Percentiles rank a stretch among this genome's conserved stretches.
Evolutionary conservation across 2,113 vertebrate genomes (phyloP).

Genomic region (Crotalus horridus): DNA sequence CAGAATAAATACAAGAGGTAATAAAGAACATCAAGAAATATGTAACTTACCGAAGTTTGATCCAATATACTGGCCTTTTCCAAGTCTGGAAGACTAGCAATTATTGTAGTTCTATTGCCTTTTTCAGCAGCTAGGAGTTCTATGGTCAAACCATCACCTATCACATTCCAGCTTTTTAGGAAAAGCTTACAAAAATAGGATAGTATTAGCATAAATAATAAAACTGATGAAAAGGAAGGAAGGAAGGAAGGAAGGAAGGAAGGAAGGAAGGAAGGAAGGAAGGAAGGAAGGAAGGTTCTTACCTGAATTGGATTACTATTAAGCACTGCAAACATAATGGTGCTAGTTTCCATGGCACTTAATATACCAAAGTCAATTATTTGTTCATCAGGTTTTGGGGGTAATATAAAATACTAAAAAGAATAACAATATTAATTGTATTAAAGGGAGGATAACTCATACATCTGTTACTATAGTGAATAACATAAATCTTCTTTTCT

Average conservation of each 20-base stretch:
- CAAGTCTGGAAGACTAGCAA: slow-evolving; percentile 77
- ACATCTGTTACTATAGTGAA: not conserved
- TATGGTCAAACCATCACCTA: slow-evolving; percentile 91
- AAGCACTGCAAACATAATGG: slow-evolving; percentile 87
- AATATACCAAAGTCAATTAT: slow-evolving; percentile 92
- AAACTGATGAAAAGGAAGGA: not conserved
- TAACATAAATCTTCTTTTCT: not conserved
- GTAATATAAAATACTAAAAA: slow-evolving; percentile 85
- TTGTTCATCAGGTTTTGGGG: slow-evolving; percentile 83
- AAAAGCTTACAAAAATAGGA: slow-evolving; percentile 78
- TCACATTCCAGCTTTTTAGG: slow-evolving; percentile 93
- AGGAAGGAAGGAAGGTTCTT: slow-evolving; percentile 25
- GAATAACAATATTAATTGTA: slow-evolving; percentile 32
- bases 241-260: too few relatives aligned
- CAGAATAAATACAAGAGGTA: not conserved
- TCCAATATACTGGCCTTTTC: slow-evolving; percentile 79
- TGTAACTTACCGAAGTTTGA: slow-evolving; percentile 83
- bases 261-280: not conserved
- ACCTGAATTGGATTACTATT: slow-evolving; percentile 99
- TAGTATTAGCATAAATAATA: slow-evolving; percentile 38
- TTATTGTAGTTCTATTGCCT: slow-evolving; percentile 84
- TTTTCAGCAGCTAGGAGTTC: slow-evolving; percentile 88
- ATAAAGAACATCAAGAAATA: not conserved
- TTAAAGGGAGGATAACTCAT: not conserved
- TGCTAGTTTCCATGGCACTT: slow-evolving; percentile 89